phyloP scores from a whole-genome alignment of 2,888 invertebrate genomes.

The Prenolepis imparis region DNA sequence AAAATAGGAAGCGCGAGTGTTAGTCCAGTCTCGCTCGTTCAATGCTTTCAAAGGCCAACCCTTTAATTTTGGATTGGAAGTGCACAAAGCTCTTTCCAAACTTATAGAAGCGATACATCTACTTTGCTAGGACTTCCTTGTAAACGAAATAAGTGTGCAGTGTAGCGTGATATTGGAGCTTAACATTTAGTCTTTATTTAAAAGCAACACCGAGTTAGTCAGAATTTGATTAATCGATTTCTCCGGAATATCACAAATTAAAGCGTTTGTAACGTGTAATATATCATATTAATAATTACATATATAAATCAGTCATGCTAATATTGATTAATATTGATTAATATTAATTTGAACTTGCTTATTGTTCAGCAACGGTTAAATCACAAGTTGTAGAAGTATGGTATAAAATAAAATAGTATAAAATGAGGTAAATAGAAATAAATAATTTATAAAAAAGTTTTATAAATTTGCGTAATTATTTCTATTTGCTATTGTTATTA shows the following conservation, averaged over 20 bases:
- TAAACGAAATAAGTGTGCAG: constrained; percentile 25
- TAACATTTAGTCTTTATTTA: constrained; percentile 22
- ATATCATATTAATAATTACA: neutral
- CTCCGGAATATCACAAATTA: neutral
- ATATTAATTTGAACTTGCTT: neutral
- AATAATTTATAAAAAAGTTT: constrained; percentile 2
- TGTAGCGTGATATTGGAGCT: neutral
- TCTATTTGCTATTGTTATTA: neutral
- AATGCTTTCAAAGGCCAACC: constrained; percentile 32
- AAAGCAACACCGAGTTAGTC: neutral
- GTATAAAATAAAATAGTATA: neutral
- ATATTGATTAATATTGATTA: neutral
- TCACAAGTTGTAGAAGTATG: neutral
- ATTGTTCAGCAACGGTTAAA: neutral
- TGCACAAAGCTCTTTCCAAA: constrained; percentile 18
- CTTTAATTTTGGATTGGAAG: constrained; percentile 44
- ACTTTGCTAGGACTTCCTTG: constrained; percentile 9
- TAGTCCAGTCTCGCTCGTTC: neutral
- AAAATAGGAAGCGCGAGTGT: neutral
- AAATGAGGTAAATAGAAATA: neutral
- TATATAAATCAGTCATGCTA: neutral
- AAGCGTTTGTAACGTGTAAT: neutral
- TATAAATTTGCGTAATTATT: neutral
- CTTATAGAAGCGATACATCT: constrained; percentile 25
- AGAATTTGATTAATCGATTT: constrained; percentile 9